These are phyloP conservation scores for Tachina fera DNA, from an alignment of 2,888 invertebrate species.

Conservation along the genomic window DNA sequence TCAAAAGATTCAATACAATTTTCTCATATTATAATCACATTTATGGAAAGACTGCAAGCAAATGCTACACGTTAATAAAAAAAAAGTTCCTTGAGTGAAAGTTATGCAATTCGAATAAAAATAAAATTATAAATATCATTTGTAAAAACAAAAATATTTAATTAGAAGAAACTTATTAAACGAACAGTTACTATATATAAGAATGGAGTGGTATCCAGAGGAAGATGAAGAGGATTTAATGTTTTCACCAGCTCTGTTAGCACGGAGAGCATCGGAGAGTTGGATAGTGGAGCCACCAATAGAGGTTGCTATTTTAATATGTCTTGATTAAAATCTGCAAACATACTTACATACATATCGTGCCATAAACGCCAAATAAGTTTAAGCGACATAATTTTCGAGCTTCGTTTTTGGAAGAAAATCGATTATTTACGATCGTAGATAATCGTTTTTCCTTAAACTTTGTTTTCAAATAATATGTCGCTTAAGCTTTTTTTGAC, in stretches of 20 bases:
- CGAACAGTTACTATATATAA: neutral
- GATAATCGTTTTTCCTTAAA: too few relatives aligned
- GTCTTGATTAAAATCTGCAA: conserved; percentile 12
- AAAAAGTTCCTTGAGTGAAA: neutral
- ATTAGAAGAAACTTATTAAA: conserved; percentile 2
- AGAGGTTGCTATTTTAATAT: conserved; percentile 85
- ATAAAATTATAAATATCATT: neutral
- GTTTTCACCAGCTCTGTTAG: conserved; percentile 94
- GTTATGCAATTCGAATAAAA: conserved; percentile 35
- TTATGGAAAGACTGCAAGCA: conserved; percentile 7
- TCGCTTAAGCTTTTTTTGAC: too few relatives aligned
- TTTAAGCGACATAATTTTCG: too few relatives aligned
- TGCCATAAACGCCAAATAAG: too few relatives aligned
- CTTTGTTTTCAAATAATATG: too few relatives aligned
- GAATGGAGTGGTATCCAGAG: conserved; percentile 91
- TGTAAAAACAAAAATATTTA: conserved; percentile 12
- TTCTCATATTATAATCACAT: neutral
- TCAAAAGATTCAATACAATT: neutral
- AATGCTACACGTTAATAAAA: neutral
- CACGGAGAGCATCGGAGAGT: conserved; percentile 93
- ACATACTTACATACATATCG: too few relatives aligned
- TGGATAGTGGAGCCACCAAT: conserved; percentile 95
- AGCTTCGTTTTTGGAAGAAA: too few relatives aligned
- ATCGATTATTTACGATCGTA: too few relatives aligned
- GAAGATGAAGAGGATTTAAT: conserved; percentile 93